Base-by-base conservation (phyloP, 1,140 invertebrate species). In the Leptinotarsa texana region DNA sequence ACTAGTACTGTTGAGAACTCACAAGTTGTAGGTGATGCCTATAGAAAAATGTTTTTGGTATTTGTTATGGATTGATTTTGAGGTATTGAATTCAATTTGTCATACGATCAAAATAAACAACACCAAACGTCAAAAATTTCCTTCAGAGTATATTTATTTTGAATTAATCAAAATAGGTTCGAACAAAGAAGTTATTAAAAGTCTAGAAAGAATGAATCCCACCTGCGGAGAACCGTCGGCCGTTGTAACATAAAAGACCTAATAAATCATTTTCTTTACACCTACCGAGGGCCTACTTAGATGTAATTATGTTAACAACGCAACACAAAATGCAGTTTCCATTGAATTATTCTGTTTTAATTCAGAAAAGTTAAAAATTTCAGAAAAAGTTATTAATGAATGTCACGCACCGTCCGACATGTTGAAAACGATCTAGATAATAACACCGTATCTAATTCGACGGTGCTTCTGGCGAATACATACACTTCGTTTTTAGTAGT, bases 211-310 rank as follows among this genome's bases (percentile, higher is more conserved):
- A 70, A 70, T 70, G 69, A 48, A 57, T 48, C 47, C 69, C 69
- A 70, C 69, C 69, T 70, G 69, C 69, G 51, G 47, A 48, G 47
- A 48, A 51, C 17, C 51, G 69, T 70, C 69, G 69, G 69, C 51
- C 24, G 15, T 33, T n/a, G 21, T 48, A 61, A 42, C 69, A 70
- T 70, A 70, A 70, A 70, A 70, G 49, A 70, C 47, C 49, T 70
- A 70, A 70, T 70, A 70, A 70, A 70, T 70, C 69, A 70, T 70
- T 70, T 70, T 70, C 69, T 70, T 70, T 70, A 57, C 69, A 70
- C 48, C 69, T 70, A 70, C 47, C 69, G 69, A 70, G 33, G 33
- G 33, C 51, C 69, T 48, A 70, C 49, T 70, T 70, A 61, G 33
- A 48, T 51, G 3, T 70, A 61, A 70, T 70, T 49, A 70, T 57